Percentiles rank a stretch among this genome's conserved stretches.
Conservation (phyloP, 2,113 vertebrate genomes). For the Piaya cayana region DNA sequence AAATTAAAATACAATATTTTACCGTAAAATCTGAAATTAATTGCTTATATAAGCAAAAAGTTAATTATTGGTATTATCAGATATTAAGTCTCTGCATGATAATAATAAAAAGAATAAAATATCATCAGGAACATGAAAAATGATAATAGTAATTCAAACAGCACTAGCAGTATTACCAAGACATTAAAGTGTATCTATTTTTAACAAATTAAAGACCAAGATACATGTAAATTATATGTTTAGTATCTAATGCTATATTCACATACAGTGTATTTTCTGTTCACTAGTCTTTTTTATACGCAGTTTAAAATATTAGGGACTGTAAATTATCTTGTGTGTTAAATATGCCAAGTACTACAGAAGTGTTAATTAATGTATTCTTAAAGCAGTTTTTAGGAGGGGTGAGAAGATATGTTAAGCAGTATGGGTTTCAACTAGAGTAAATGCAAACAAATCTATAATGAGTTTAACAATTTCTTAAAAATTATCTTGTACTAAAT, state of each 20-base stretch:
- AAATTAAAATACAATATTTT: not conserved
- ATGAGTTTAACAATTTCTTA: not conserved
- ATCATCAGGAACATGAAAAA: not conserved
- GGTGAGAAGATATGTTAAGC: constrained; percentile 45
- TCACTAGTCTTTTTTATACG: constrained; percentile 53
- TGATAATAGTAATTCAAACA: not conserved
- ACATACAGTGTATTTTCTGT: constrained; percentile 37
- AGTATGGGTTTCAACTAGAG: not conserved
- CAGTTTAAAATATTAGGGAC: constrained; percentile 71
- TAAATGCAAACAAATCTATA: constrained; percentile 1
- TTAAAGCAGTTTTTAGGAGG: constrained; percentile 59
- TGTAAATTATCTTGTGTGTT: constrained; percentile 72
- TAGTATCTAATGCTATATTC: constrained; percentile 32
- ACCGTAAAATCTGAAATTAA: not conserved
- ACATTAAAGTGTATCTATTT: not conserved
- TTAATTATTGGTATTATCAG: not conserved
- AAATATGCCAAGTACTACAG: constrained; percentile 68
- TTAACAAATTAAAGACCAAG: not conserved
- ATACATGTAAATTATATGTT: constrained; percentile 32
- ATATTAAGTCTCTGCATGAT: not conserved
- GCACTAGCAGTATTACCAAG: not conserved
- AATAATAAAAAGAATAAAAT: not conserved
- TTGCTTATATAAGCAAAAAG: not conserved
- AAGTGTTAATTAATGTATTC: constrained; percentile 77
- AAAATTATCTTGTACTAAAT: not conserved